Evolutionary conservation across 1,140 invertebrate genomes (phyloP).

Genomic region (Chrysomallon squamiferum): DNA sequence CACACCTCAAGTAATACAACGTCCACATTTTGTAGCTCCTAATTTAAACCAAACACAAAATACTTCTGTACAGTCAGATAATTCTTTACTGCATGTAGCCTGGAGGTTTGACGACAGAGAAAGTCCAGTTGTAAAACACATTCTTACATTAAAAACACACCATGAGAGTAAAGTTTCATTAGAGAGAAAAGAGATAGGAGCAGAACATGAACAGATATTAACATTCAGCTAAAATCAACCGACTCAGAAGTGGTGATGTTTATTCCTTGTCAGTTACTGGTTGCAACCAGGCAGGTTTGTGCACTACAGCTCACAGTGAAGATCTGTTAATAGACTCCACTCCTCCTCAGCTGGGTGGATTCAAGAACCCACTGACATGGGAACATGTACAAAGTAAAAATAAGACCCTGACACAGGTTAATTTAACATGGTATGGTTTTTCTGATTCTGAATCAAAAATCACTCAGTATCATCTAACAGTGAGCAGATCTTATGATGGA

Average conservation of each 20-base stretch:
- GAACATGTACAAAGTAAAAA: background rate
- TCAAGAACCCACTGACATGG: slow-evolving; percentile 12
- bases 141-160: slow-evolving; percentile 17
- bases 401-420: background rate
- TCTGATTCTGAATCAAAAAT: slow-evolving; percentile 11
- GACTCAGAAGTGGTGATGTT: slow-evolving; percentile 10
- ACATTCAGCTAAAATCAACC: background rate
- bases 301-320: slow-evolving; percentile 6
- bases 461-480: slow-evolving; percentile 5
- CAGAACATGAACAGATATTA: background rate
- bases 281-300: slow-evolving; percentile 24
- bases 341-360: slow-evolving; percentile 16
- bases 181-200: slow-evolving; percentile 7
- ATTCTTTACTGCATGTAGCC: slow-evolving; percentile 15
- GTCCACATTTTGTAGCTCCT: slow-evolving; percentile 9
- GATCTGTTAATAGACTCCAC: slow-evolving; percentile 24
- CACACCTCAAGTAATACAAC: slow-evolving; percentile 12
- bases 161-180: slow-evolving; percentile 18
- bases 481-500: slow-evolving; percentile 6
- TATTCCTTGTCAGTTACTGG: slow-evolving; percentile 11
- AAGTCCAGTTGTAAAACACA: slow-evolving; percentile 25
- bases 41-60: background rate
- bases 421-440: slow-evolving; percentile 14
- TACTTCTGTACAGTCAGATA: slow-evolving; percentile 15
- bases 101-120: slow-evolving; percentile 34